Conservation (phyloP, 1,140 invertebrate species). For the Myzus persicae region DNA sequence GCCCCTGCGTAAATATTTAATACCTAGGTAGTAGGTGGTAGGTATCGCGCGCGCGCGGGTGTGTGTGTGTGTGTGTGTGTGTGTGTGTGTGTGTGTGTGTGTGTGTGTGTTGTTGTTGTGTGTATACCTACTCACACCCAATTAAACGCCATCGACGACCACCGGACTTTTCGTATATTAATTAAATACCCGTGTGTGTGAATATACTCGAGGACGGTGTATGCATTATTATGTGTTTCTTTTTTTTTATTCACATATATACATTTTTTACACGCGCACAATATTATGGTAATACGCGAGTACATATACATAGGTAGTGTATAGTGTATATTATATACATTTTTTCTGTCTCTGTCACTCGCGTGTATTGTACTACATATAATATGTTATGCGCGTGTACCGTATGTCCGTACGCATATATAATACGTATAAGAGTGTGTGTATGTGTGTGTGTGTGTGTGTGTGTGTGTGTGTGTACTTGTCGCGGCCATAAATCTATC, state of each 20-base stretch:
- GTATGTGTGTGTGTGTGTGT: background rate
- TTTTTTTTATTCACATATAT: background rate
- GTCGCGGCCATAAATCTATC: constrained; percentile 34
- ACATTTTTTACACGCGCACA: background rate
- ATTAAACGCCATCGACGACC: background rate
- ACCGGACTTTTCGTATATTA: constrained; percentile 10
- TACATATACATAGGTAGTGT: background rate
- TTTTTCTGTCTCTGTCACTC: background rate
- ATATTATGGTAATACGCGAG: background rate
- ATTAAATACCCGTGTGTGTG: background rate
- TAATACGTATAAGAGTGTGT: background rate
- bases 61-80: no score
- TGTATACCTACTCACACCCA: background rate
- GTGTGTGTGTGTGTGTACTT: background rate
- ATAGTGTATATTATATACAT: background rate
- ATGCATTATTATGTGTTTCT: background rate
- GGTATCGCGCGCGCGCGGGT: no score
- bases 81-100: no score
- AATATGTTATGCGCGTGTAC: background rate
- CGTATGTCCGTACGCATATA: no score
- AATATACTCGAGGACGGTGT: background rate
- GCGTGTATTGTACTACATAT: background rate
- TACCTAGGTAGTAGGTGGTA: no score
- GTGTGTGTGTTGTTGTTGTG: background rate
- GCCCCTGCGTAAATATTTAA: no score